Conservation (phyloP, 1,140 invertebrate species). For the Papilio helenus region DNA sequence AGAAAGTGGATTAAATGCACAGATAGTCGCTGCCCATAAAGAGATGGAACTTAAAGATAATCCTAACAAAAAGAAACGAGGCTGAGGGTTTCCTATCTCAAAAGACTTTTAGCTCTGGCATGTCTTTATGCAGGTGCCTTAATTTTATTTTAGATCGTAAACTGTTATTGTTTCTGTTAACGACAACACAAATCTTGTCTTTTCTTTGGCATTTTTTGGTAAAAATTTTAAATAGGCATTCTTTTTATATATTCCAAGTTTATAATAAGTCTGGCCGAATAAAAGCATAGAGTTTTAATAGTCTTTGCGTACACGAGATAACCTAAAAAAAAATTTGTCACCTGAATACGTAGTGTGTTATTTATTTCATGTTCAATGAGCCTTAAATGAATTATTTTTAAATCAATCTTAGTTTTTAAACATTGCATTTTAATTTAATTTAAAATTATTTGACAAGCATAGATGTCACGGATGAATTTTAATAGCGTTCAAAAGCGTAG, state of each 20-base stretch:
- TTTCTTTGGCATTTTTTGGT: neutral
- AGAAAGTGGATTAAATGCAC: conserved; percentile 78
- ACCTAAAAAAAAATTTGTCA: too few species aligned
- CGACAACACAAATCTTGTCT: conserved; percentile 16
- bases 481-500: conserved; percentile 33
- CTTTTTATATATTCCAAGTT: neutral
- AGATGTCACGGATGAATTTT: conserved; percentile 36
- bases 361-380: too few species aligned
- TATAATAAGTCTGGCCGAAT: neutral
- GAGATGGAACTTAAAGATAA: conserved; percentile 74
- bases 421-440: conserved; percentile 5
- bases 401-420: neutral
- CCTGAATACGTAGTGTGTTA: too few species aligned
- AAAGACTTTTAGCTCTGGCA: conserved; percentile 57
- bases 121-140: conserved; percentile 65
- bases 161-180: conserved; percentile 30
- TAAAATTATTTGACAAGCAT: conserved; percentile 3
- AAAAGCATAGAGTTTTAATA: neutral
- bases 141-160: conserved; percentile 28
- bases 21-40: conserved; percentile 76
- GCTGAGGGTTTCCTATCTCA: conserved; percentile 57
- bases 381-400: neutral
- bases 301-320: neutral
- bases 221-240: neutral
- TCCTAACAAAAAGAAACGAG: conserved; percentile 56